A percentile compares a stretch with the other conserved stretches of the same genome.
These are phyloP conservation scores for Anisognathus igniventris DNA, from an alignment of 2,797 vertebrate genomes.

Conservation along the genomic window DNA sequence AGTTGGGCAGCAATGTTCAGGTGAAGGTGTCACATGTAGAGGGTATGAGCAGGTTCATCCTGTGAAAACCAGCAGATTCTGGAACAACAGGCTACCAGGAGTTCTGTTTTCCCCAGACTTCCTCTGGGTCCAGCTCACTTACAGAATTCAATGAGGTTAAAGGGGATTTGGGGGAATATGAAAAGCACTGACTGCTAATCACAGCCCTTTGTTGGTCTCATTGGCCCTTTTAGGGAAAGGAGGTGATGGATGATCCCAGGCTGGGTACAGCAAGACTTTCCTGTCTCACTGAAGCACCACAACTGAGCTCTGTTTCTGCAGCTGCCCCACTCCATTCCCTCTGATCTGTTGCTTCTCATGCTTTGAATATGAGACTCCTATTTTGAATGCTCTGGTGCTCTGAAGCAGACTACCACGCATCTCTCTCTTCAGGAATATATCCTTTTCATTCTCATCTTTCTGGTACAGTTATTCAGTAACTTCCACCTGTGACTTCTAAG, in stretches of 20 bases:
- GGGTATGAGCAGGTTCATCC: not conserved
- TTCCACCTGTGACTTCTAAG: not conserved
- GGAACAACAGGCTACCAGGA: not conserved
- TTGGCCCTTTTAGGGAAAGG: not conserved
- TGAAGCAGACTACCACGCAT: not conserved
- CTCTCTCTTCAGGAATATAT: not conserved
- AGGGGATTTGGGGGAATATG: not conserved
- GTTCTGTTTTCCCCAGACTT: not conserved
- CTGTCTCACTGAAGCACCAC: not conserved
- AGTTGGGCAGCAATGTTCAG: not conserved
- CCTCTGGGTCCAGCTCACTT: not conserved
- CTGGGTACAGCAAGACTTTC: not conserved
- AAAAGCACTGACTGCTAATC: not conserved
- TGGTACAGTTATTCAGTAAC: not conserved
- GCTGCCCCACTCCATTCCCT: not conserved
- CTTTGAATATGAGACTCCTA: not conserved
- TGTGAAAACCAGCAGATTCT: not conserved
- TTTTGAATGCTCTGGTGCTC: not conserved
- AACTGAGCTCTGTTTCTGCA: not conserved
- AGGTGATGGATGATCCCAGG: not conserved
- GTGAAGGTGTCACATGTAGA: no score
- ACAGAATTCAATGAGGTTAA: not conserved
- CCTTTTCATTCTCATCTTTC: not conserved
- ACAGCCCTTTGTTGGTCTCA: not conserved
- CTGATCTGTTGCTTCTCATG: not conserved